These are phyloP conservation scores for Propithecus deckenii DNA, from an alignment of 2,797 vertebrate species.

Conservation along the genomic window DNA sequence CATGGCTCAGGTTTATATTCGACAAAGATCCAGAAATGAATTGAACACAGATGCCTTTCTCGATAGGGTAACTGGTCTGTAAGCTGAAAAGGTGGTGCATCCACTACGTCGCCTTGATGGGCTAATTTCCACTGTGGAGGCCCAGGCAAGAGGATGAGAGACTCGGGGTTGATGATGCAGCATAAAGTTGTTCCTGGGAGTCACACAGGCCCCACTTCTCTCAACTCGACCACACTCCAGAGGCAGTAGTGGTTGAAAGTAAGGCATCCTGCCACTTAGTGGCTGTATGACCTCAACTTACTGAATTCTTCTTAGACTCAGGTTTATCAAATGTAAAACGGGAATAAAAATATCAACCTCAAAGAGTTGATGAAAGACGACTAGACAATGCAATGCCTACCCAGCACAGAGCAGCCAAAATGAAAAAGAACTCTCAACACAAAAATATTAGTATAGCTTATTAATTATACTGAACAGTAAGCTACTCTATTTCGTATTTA, in stretches of 20 bases:
- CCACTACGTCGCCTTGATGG: no score
- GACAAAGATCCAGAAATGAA: not conserved
- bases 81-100: not conserved
- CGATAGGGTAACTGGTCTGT: not conserved
- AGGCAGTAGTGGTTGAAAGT: not conserved
- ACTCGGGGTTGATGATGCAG: no score
- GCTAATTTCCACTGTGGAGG: not conserved
- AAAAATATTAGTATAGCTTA: not conserved
- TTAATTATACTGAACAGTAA: not conserved
- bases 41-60: not conserved
- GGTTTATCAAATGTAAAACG: not conserved
- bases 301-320: not conserved
- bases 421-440: not conserved
- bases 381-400: not conserved
- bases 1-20: not conserved
- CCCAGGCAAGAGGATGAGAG: not conserved
- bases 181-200: not conserved
- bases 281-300: not conserved
- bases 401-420: not conserved
- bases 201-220: not conserved
- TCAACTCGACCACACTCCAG: not conserved
- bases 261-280: not conserved
- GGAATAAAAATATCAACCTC: not conserved
- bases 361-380: not conserved
- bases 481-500: not conserved